These are phyloP conservation scores for Oikopleura dioica DNA, from an alignment of 23 tunicate genomes.

Conservation along the genomic window DNA sequence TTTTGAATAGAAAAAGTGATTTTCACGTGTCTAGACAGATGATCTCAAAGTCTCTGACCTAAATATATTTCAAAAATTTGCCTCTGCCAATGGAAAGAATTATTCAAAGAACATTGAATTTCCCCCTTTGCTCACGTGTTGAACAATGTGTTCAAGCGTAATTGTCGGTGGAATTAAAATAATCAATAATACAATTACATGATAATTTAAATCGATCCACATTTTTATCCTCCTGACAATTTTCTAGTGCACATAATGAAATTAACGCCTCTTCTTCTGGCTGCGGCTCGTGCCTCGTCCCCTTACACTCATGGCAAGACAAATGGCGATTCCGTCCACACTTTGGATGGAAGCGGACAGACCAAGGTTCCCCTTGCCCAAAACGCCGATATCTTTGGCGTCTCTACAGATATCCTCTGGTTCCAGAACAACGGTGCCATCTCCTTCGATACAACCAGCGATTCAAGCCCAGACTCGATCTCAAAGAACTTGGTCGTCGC, in stretches of 20 bases:
- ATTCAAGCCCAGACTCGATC: neutral
- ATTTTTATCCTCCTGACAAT: too few relatives aligned
- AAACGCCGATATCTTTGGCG: neutral
- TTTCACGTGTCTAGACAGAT: too few relatives aligned
- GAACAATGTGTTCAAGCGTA: too few relatives aligned
- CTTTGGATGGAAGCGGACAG: neutral
- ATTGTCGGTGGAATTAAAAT: too few relatives aligned
- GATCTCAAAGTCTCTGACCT: too few relatives aligned
- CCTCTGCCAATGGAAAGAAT: too few relatives aligned
- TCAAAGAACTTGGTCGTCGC: neutral
- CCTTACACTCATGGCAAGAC: neutral
- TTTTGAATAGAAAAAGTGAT: too few relatives aligned
- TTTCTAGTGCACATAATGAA: neutral
- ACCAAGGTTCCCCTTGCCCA: neutral
- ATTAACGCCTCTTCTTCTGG: neutral
- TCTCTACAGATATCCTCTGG: neutral
- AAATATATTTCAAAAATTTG: too few relatives aligned
- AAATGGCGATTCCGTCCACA: neutral
- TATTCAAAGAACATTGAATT: too few relatives aligned
- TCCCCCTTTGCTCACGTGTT: too few relatives aligned
- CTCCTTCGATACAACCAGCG: neutral
- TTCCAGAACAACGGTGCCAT: neutral
- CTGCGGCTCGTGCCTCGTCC: neutral
- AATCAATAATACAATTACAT: too few relatives aligned
- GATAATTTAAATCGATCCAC: too few relatives aligned